Base-by-base conservation (phyloP, 2,797 vertebrate genomes). In the Fundulus diaphanus region DNA sequence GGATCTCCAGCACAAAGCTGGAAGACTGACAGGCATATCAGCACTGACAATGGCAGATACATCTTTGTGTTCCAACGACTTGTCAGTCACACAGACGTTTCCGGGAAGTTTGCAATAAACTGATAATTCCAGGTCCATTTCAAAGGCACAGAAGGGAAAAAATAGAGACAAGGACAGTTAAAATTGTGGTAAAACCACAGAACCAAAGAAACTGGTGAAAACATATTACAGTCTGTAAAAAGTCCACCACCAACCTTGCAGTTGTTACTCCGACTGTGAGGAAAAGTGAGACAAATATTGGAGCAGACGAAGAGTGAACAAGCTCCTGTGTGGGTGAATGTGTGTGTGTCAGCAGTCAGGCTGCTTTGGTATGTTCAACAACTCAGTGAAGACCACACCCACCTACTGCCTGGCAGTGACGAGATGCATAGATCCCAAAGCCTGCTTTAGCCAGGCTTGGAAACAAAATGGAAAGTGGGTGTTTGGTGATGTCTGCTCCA, bases 351-450 rank as follows among this genome's bases (percentile, higher is more conserved):
- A 74, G 79, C 67, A 71, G 87, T 88, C 88, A 83, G 83, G 66
- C 86, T 70, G 66, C 86, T 70, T 57, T 82, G 90, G 73, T 77
- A 84, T 91, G 87, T 92, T 88, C 72, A 83, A 81, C 81, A 57
- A 77, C 69, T 35, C 63, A 24, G 81, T 76, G 76, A 74, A 84
- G 66, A 74, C 88, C 90, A 89, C 90, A 83, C 90, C 90, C 88
- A 88, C 81, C 54, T 63, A 24, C 77, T 86, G 83, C 72, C 83
- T 81, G 68, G 44, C 73, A 82, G 31, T 87, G 79, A 89, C 63
- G 52, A 27, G 70, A 72, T 63, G 59, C 3, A 46, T 73, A 69
- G 68, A 76, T 84, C 78, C 75, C 65, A 81, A 69, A 69, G 7
- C 74, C 80, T 37, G 78, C 74, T 74, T 87, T 73, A 0, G 16